These are phyloP conservation scores for Ammodytes marinus DNA, from an alignment of 2,113 vertebrate genomes.

Conservation along the genomic window DNA sequence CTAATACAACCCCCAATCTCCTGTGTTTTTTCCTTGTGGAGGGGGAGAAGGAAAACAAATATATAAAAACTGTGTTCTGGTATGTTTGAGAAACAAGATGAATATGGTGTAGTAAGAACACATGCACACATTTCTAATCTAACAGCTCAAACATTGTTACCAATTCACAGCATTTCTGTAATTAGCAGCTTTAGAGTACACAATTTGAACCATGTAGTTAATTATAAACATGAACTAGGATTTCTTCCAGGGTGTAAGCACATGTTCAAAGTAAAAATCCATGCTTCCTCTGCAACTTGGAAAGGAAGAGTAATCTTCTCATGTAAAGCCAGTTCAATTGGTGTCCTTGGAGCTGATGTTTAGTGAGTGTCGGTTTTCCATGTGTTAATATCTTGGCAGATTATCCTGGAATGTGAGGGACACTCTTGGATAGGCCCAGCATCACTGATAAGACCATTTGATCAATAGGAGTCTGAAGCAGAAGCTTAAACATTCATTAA, in stretches of 20 bases:
- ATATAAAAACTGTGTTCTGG: not conserved
- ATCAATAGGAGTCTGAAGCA: conserved; percentile 72
- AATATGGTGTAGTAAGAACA: not conserved
- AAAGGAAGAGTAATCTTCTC: conserved; percentile 15
- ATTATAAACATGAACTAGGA: not conserved
- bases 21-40: not conserved
- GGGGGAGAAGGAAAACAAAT: not conserved
- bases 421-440: conserved; percentile 40
- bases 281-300: not conserved
- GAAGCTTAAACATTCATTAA: conserved; percentile 78
- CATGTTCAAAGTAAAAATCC: conserved; percentile 9
- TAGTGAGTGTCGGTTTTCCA: conserved; percentile 35
- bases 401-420: conserved; percentile 48
- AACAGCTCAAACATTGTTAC: not conserved
- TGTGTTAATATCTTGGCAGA: conserved; percentile 51
- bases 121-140: not conserved
- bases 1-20: conserved; percentile 16
- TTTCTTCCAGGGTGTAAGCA: conserved; percentile 1
- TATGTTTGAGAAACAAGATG: not conserved
- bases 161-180: not conserved
- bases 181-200: not conserved
- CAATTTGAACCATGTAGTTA: not conserved
- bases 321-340: conserved; percentile 24
- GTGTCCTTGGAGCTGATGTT: conserved; percentile 36
- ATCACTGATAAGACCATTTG: conserved; percentile 48